phyloP scores from a whole-genome alignment of 2,113 vertebrate genomes.

The Podilymbus podiceps region DNA sequence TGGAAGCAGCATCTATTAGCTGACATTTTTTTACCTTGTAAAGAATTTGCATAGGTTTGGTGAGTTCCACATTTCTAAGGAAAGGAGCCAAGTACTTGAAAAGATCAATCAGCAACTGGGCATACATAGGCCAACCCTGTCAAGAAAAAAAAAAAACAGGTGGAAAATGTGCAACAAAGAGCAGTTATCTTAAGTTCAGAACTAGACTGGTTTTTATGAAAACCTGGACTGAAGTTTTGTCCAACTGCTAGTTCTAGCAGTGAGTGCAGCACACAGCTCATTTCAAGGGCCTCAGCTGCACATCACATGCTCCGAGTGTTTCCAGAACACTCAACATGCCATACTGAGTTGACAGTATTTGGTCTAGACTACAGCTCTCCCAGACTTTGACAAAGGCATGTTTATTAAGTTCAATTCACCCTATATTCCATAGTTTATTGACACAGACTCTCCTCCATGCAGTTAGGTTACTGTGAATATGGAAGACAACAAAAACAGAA shows the following conservation, averaged over 20 bases:
- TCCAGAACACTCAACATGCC: not conserved
- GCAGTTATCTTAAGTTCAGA: not conserved
- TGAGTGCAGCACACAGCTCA: not conserved
- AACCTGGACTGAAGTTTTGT: not conserved
- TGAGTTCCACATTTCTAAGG: constrained; percentile 98
- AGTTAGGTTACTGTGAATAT: constrained; percentile 30
- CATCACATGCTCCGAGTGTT: fast-evolving
- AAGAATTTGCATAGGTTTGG: constrained; percentile 99
- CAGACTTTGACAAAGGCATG: not conserved
- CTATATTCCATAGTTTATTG: not conserved
- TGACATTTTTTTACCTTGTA: constrained; percentile 86
- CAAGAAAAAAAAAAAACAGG: not conserved
- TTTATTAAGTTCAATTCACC: not conserved
- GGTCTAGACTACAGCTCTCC: not conserved
- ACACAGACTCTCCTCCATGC: constrained; percentile 7
- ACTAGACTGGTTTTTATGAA: not conserved
- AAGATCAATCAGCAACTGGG: constrained; percentile 95
- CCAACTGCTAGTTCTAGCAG: not conserved
- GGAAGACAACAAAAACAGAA: constrained; percentile 18
- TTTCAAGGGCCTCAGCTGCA: not conserved
- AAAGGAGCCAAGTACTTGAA: constrained; percentile 99
- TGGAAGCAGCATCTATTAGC: not conserved
- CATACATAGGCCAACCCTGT: constrained; percentile 99
- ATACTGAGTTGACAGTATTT: not conserved
- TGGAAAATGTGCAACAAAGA: not conserved